These are phyloP conservation scores for Misgurnus mizolepis DNA, from an alignment of 2,113 vertebrate species.

Conservation along the genomic window DNA sequence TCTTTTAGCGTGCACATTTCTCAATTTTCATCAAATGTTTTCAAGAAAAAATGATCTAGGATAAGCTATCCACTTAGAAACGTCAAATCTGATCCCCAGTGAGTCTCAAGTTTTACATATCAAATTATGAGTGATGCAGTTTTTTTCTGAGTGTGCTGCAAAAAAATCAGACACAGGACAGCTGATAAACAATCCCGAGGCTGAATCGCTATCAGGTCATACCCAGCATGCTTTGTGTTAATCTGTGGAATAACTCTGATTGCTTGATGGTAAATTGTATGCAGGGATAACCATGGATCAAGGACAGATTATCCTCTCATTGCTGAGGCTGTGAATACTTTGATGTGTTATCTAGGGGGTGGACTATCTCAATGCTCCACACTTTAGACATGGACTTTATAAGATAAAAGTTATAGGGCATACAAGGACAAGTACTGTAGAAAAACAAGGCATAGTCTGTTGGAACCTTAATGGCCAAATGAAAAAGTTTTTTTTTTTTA, in stretches of 20 bases:
- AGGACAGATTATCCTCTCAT: conserved; percentile 64
- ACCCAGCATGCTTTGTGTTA: conserved; percentile 46
- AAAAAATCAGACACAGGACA: neutral
- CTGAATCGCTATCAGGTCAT: conserved; percentile 30
- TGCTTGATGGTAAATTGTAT: conserved; percentile 44
- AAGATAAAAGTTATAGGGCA: neutral
- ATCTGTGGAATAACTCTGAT: conserved; percentile 36
- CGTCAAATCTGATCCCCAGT: neutral
- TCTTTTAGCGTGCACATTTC: too few species aligned
- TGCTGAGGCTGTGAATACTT: conserved; percentile 31
- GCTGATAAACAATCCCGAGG: conserved; percentile 7
- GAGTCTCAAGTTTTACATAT: conserved; percentile 53
- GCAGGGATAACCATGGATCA: conserved; percentile 62
- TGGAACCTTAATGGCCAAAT: too few species aligned
- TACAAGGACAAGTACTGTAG: too few species aligned
- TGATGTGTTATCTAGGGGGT: neutral
- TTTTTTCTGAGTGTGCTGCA: neutral
- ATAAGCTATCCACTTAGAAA: neutral
- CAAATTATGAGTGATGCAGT: conserved; percentile 62
- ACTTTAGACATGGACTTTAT: neutral
- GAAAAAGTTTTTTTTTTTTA: too few species aligned
- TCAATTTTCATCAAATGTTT: too few species aligned
- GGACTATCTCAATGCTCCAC: neutral
- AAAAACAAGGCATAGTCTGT: too few species aligned
- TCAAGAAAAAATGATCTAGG: neutral